phyloP scores from a whole-genome alignment of 23 tunicate species.

The Aplidium turbinatum region DNA sequence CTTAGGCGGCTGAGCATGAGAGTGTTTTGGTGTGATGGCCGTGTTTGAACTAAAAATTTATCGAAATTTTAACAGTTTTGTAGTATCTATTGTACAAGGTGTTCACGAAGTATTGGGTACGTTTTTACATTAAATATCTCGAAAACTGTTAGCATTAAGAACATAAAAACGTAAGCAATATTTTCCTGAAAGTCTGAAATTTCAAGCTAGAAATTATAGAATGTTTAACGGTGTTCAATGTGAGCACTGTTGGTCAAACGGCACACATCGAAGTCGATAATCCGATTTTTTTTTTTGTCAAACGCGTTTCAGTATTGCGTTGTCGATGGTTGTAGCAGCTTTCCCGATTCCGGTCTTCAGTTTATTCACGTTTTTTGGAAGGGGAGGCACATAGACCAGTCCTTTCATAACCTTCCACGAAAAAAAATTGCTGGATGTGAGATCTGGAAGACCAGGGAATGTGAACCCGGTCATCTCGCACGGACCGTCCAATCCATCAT shows the following conservation, averaged over 20 bases:
- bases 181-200: conserved; percentile 23
- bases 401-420: no score
- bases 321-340: conserved; percentile 23
- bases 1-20: no score
- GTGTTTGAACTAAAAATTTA: no score
- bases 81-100: conserved; percentile 33
- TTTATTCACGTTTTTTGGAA: no score
- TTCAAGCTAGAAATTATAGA: conserved; percentile 1
- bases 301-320: conserved; percentile 16
- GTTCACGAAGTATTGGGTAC: conserved; percentile 14
- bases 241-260: conserved; percentile 28
- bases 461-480: no score
- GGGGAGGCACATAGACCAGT: no score
- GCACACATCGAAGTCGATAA: conserved; percentile 25
- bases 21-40: no score
- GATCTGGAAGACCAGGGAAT: no score
- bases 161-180: conserved; percentile 19
- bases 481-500: no score
- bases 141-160: conserved; percentile 23
- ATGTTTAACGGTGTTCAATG: conserved; percentile 33
- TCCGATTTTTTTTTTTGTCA: conserved; percentile 30
- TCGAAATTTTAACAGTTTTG: no score
- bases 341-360: background rate
- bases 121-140: conserved; percentile 31
- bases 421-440: no score